A percentile compares a stretch with the other conserved stretches of the same genome.
These are phyloP conservation scores for Bombus polaris DNA, from an alignment of 1,140 invertebrate genomes.

Conservation along the genomic window DNA sequence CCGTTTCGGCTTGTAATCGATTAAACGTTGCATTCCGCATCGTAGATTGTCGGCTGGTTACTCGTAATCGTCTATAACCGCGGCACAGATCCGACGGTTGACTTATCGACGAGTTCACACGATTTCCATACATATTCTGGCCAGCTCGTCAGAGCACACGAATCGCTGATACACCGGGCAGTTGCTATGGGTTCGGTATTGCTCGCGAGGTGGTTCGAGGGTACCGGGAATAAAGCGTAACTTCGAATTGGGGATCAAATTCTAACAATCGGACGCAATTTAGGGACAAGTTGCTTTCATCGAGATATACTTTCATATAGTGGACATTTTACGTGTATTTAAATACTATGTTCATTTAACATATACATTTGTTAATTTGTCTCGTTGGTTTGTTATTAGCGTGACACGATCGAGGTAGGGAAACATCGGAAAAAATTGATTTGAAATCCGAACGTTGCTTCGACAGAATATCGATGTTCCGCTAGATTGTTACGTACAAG, in stretches of 20 bases:
- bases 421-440: too few relatives aligned
- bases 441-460: too few relatives aligned
- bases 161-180: neutral
- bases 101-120: constrained; percentile 35
- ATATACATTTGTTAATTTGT: too few relatives aligned
- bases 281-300: neutral
- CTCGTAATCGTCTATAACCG: constrained; percentile 38
- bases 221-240: neutral
- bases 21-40: constrained; percentile 11
- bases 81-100: constrained; percentile 16
- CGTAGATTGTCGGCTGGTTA: neutral
- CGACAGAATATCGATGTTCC: too few relatives aligned
- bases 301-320: too few relatives aligned
- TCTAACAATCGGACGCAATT: neutral
- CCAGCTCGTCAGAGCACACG: neutral
- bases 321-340: too few relatives aligned
- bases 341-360: too few relatives aligned
- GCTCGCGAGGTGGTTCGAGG: neutral
- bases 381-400: too few relatives aligned
- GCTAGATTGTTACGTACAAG: too few relatives aligned
- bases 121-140: constrained; percentile 28
- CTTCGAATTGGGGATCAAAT: neutral
- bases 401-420: too few relatives aligned
- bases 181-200: neutral
- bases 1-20: constrained; percentile 32